Percentiles rank a stretch among this genome's conserved stretches.
Evolutionary conservation across 2,888 invertebrate genomes (phyloP).

Genomic region (Saturnia japonica): DNA sequence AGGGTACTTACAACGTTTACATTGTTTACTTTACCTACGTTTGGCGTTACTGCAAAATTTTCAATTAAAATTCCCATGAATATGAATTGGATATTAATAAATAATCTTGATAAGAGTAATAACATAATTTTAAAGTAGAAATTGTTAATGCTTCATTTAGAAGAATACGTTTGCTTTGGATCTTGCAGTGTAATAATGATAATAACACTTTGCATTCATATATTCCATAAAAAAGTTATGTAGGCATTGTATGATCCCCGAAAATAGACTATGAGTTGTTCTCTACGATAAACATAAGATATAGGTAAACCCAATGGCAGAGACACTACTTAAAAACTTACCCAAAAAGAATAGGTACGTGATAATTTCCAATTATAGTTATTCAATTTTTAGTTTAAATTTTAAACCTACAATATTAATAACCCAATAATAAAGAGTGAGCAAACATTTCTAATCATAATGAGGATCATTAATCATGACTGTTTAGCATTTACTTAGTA

Average conservation of each 20-base stretch:
- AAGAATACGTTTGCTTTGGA: no score
- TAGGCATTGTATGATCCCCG: no score
- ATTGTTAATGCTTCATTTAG: not conserved
- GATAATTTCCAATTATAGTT: no score
- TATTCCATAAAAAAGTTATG: no score
- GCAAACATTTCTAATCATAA: not conserved
- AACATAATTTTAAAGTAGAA: not conserved
- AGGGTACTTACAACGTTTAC: not conserved
- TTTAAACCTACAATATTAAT: no score
- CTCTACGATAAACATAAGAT: no score
- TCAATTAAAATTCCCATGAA: slow-evolving; percentile 15
- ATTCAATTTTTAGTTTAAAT: not conserved
- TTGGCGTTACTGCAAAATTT: slow-evolving; percentile 18
- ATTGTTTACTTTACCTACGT: slow-evolving; percentile 18
- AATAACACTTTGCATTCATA: no score
- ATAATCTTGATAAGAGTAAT: not conserved
- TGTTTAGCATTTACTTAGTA: not conserved
- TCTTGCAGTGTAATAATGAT: no score
- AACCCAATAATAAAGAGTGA: not conserved
- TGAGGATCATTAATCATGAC: not conserved
- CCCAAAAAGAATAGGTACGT: no score
- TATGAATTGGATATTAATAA: slow-evolving; percentile 14
- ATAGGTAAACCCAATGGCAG: no score
- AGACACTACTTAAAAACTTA: no score
- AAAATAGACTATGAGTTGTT: no score